Percentiles rank a stretch among this genome's conserved stretches.
Conservation (phyloP, 2,113 vertebrate species). For the Mus spicilegus region DNA sequence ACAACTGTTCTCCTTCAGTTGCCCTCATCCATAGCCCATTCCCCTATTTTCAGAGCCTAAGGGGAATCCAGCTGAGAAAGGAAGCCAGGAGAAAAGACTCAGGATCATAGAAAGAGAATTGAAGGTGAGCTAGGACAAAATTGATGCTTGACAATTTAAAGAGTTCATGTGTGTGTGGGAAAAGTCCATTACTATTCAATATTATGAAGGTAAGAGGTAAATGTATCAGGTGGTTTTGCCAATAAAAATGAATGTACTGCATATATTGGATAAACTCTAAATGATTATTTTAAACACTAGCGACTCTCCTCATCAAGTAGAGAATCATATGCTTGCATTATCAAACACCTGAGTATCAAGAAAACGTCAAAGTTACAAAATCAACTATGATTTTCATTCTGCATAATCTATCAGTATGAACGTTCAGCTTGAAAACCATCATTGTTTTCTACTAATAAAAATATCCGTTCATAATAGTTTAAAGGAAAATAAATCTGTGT, state of each 20-base stretch:
- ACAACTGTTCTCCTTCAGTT: neutral
- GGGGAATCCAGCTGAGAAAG: neutral
- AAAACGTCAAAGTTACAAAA: neutral
- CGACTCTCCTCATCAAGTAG: neutral
- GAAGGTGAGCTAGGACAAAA: neutral
- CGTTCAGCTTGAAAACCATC: neutral
- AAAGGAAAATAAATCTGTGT: neutral
- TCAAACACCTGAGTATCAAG: neutral
- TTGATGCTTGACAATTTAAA: neutral
- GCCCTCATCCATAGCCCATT: neutral
- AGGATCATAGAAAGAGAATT: neutral
- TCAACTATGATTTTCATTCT: neutral
- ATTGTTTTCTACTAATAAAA: constrained; percentile 21
- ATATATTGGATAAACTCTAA: neutral
- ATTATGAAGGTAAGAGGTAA: neutral
- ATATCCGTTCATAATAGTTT: neutral
- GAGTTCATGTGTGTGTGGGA: neutral
- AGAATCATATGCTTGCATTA: neutral
- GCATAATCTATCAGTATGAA: neutral
- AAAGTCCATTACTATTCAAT: neutral
- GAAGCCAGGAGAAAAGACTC: neutral
- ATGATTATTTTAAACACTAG: constrained; percentile 16
- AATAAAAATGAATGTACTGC: neutral
- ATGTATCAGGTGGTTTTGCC: neutral
- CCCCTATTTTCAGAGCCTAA: neutral